Percentiles rank a stretch among this genome's conserved stretches.
phyloP scores from a whole-genome alignment of 2,888 invertebrate species.

The Loripinus fragilis region DNA sequence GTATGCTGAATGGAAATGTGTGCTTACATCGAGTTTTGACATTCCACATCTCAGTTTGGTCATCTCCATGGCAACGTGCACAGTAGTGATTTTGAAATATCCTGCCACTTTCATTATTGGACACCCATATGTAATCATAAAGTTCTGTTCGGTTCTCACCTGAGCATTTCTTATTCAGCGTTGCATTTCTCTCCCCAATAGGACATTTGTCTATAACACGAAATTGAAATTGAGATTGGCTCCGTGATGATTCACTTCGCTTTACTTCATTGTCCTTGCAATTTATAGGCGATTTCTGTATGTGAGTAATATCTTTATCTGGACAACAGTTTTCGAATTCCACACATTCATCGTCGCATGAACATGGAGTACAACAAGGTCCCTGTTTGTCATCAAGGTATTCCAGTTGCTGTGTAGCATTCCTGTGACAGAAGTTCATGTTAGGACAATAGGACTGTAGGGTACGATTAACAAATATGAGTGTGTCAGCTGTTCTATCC shows the following conservation, averaged over 20 bases:
- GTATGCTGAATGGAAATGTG: too few species aligned
- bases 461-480: too few species aligned
- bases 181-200: background rate
- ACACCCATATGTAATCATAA: background rate
- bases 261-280: background rate
- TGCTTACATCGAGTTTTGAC: background rate
- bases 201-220: background rate
- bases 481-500: too few species aligned
- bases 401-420: background rate
- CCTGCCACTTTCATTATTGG: background rate
- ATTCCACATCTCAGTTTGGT: background rate
- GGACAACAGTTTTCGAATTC: background rate
- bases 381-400: background rate
- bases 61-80: background rate
- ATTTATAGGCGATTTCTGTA: background rate
- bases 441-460: background rate
- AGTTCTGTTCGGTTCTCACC: background rate
- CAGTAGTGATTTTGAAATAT: background rate
- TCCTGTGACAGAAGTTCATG: background rate
- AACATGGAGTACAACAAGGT: background rate
- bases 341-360: background rate
- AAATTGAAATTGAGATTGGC: background rate
- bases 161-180: background rate
- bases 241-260: background rate
- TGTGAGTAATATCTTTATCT: background rate